Conservation (phyloP, 1,140 invertebrate species). For the Lethrus apterus region DNA sequence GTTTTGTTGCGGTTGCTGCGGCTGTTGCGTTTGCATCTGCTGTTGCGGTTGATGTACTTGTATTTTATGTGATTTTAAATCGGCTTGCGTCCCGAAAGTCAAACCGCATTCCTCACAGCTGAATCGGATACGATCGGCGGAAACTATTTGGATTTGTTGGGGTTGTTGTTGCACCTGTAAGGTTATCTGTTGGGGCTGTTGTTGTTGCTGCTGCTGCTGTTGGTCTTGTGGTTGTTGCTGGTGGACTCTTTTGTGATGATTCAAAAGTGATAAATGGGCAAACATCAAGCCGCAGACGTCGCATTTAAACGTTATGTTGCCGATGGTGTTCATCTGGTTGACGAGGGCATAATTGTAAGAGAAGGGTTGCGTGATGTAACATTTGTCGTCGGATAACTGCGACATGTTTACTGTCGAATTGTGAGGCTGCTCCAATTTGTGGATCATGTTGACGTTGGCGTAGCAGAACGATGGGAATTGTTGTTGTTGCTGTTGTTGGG, state of each 20-base stretch:
- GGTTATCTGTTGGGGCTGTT: constrained; percentile 48
- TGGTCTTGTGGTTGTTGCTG: constrained; percentile 46
- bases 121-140: constrained; percentile 52
- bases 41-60: constrained; percentile 28
- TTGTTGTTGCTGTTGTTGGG: constrained; percentile 32
- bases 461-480: constrained; percentile 62
- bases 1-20: constrained; percentile 33
- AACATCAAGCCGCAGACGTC: constrained; percentile 79
- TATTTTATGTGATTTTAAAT: constrained; percentile 44
- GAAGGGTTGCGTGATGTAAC: constrained; percentile 63
- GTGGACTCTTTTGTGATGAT: constrained; percentile 75
- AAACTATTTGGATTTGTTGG: constrained; percentile 51
- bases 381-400: constrained; percentile 55
- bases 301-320: constrained; percentile 76
- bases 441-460: constrained; percentile 59
- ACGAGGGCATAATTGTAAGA: constrained; percentile 56
- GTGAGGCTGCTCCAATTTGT: constrained; percentile 44
- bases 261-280: constrained; percentile 65
- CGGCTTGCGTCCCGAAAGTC: constrained; percentile 48
- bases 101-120: constrained; percentile 52
- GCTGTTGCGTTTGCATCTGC: constrained; percentile 24
- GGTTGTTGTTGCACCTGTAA: constrained; percentile 43
- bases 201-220: constrained; percentile 40
- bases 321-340: constrained; percentile 63
- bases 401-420: constrained; percentile 55